phyloP scores from a whole-genome alignment of 2,113 vertebrate species.

The Eonycteris spelaea region DNA sequence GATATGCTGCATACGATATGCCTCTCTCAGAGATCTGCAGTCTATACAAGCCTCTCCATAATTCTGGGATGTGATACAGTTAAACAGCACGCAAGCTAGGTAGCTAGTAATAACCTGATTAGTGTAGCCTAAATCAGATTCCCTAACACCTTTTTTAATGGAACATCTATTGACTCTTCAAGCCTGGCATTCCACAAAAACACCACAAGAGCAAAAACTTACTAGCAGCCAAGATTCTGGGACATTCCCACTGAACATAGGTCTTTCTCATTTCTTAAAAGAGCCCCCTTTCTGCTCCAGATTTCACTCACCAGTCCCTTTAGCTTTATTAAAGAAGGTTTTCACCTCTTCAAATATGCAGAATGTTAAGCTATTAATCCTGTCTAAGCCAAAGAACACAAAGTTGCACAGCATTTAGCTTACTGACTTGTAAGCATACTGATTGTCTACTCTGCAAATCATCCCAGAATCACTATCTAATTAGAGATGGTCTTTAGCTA shows the following conservation, averaged over 20 bases:
- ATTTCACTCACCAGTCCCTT: not conserved
- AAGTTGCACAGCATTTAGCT: not conserved
- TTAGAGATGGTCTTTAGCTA: not conserved
- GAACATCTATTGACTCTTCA: not conserved
- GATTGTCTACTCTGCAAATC: not conserved
- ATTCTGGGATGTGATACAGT: not conserved
- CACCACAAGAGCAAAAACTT: not conserved
- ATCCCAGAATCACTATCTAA: conserved; percentile 13
- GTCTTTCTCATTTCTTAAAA: not conserved
- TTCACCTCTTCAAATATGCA: not conserved
- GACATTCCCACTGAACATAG: not conserved
- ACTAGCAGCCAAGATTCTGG: not conserved
- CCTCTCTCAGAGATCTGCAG: not conserved
- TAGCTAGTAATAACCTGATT: not conserved
- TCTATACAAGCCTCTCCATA: not conserved
- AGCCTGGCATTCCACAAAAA: not conserved
- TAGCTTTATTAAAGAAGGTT: not conserved
- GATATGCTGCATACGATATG: rapidly evolving
- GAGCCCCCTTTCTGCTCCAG: not conserved
- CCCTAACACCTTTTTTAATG: not conserved
- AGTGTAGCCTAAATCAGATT: not conserved
- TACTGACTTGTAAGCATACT: not conserved
- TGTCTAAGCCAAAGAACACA: not conserved
- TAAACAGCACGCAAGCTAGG: not conserved
- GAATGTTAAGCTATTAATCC: not conserved